Evolutionary conservation across 2,113 vertebrate species (phyloP).

Genomic region (Campylomormyrus tamandua): DNA sequence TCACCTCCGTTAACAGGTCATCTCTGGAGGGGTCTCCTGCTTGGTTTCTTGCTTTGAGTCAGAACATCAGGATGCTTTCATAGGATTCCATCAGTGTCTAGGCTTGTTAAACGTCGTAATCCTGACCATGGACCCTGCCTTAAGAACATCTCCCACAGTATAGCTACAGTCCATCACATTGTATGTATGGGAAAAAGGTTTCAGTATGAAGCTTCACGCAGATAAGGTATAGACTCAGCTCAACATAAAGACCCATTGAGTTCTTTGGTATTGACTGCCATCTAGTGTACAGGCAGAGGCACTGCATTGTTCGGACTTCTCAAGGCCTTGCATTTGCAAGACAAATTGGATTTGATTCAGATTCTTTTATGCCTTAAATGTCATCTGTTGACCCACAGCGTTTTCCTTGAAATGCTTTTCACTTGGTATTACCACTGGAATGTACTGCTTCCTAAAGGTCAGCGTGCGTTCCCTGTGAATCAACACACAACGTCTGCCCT

Average conservation of each 20-base stretch:
- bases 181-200: not conserved
- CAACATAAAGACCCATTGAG: constrained; percentile 14
- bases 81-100: not conserved
- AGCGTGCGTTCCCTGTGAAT: not conserved
- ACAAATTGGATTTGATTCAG: not conserved
- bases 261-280: constrained; percentile 37
- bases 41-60: not conserved
- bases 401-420: not conserved
- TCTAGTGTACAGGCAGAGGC: constrained; percentile 43
- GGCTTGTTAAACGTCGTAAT: not conserved
- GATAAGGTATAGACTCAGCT: not conserved
- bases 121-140: not conserved
- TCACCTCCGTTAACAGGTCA: not conserved
- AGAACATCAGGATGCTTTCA: not conserved
- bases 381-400: not conserved
- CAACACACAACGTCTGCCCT: not conserved
- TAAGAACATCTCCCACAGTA: not conserved
- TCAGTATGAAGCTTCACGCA: not conserved
- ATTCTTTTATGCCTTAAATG: not conserved
- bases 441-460: not conserved
- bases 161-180: not conserved
- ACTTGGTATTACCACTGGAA: not conserved
- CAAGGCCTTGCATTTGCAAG: not conserved
- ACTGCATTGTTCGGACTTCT: constrained; percentile 23
- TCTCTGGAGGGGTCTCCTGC: no score